A percentile compares a stretch with the other conserved stretches of the same genome.
phyloP scores from a whole-genome alignment of 35 echinoderm and acorn worm species.

The Stichopus chloronotus region DNA sequence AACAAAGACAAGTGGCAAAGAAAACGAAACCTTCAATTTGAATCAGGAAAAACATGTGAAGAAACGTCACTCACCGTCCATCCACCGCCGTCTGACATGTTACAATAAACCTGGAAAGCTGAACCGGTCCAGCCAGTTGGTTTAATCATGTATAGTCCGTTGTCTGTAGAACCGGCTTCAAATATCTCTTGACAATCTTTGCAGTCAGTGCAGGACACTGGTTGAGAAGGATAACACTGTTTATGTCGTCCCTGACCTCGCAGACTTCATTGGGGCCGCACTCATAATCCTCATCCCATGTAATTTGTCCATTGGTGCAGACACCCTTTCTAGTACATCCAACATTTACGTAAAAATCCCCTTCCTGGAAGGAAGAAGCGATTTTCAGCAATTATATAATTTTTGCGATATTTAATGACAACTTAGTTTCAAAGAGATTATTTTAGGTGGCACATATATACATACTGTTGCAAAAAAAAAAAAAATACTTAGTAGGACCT shows the following conservation, averaged over 20 bases:
- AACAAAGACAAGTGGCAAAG: no score
- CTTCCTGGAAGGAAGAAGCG: neutral
- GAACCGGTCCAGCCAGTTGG: neutral
- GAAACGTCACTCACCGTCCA: neutral
- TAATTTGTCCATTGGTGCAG: neutral
- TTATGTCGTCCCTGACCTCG: conserved; percentile 15
- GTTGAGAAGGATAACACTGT: conserved; percentile 18
- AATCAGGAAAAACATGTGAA: no score
- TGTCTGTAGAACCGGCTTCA: neutral
- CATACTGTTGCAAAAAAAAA: no score
- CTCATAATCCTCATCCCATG: neutral
- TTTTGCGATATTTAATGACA: no score
- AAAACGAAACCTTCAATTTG: no score
- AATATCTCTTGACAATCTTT: neutral
- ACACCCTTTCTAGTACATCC: neutral
- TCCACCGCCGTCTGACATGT: neutral
- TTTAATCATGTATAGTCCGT: neutral
- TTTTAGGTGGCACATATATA: no score
- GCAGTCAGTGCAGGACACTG: no score
- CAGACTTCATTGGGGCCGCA: neutral
- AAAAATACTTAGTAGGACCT: no score
- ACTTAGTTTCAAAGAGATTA: no score
- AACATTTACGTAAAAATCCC: neutral
- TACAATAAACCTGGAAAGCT: neutral
- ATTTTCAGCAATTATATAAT: no score